A percentile compares a stretch with the other conserved stretches of the same genome.
These are phyloP conservation scores for Nematolebias whitei DNA, from an alignment of 2,113 vertebrate species.

Conservation along the genomic window DNA sequence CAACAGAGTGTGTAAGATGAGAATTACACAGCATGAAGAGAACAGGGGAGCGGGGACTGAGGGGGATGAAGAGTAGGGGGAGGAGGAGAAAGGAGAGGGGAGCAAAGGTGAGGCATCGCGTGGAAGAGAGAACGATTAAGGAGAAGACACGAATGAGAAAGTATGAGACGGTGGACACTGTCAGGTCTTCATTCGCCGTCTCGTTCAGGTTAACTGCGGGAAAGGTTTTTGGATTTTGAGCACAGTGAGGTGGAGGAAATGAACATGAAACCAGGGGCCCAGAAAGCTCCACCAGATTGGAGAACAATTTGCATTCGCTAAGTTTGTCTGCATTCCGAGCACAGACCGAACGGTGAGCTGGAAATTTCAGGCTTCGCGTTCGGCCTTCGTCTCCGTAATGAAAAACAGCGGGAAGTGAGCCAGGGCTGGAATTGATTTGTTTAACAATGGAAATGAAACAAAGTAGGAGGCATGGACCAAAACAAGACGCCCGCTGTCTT, in stretches of 20 bases:
- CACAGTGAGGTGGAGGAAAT: slow-evolving; percentile 68
- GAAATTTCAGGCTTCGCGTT: slow-evolving; percentile 78
- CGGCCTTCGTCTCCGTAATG: slow-evolving; percentile 72
- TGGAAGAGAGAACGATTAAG: slow-evolving; percentile 61
- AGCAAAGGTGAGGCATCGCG: slow-evolving; percentile 65
- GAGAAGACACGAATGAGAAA: slow-evolving; percentile 19
- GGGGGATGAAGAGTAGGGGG: slow-evolving; percentile 76
- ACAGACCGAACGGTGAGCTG: slow-evolving; percentile 72
- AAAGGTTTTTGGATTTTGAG: slow-evolving; percentile 63
- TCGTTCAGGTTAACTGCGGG: slow-evolving; percentile 59
- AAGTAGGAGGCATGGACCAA: slow-evolving; percentile 73
- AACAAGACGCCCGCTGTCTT: slow-evolving; percentile 65
- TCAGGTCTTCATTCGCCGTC: slow-evolving; percentile 66
- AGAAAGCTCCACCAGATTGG: slow-evolving; percentile 68
- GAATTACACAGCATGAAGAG: slow-evolving; percentile 98
- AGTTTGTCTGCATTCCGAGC: slow-evolving; percentile 74
- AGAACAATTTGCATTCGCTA: slow-evolving; percentile 77
- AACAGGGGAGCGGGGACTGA: slow-evolving; percentile 86
- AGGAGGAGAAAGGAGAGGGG: slow-evolving; percentile 46
- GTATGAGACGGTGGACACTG: slow-evolving; percentile 52
- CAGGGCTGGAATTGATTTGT: slow-evolving; percentile 78
- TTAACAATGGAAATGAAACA: slow-evolving; percentile 80
- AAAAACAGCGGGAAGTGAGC: slow-evolving; percentile 78
- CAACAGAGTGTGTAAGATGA: slow-evolving; percentile 99
- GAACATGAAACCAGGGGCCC: slow-evolving; percentile 65